Base-by-base conservation (phyloP, 2,888 invertebrate genomes). In the Bruchidius siliquastri region DNA sequence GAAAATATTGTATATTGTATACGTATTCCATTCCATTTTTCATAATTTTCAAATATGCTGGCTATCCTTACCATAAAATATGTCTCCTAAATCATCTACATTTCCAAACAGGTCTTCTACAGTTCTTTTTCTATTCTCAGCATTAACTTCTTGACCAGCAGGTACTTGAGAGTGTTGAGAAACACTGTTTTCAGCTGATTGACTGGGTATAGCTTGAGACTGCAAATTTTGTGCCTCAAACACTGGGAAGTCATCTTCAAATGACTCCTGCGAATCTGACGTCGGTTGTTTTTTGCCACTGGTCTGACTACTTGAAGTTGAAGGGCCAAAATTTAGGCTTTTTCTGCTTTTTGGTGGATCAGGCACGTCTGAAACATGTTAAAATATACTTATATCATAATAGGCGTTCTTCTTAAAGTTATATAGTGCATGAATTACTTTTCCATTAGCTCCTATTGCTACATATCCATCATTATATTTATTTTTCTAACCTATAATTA, bases 71-170 rank as follows among this genome's bases (percentile, higher is more conserved):
- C 67, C 71, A 67, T 67, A 67, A 21, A 67, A 67, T 21, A 22
- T 93, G 82, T 88, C 89, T 67, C 90, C 89, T 75, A 93, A 89
- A 83, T 93, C 93, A 82, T 88, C 89, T 67, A 93, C 92, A 80
- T 93, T 92, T 2, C 93, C 93, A 84, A 94, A 93, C 20, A 95
- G 84, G 78, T 94, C 92, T 79, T 91, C 90, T 0, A 88, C 89
- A 8, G 88, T 89, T 78, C 92, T 85, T 83, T 92, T 92, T 74
- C 78, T 82, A 70, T 68, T 73, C 68, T 49, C 49, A 49, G 18
- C 49, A 49, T 1, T 71, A 68, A 20, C 68, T 68, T 68, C 68
- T 22, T 21, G 67, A 68, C 68, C 22, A 22, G 69, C 21, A 66
- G 30, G 68, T 22, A 30, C 18, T 49, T 67, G 68, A 22, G 68